These are phyloP conservation scores for Vulpes ferrilata DNA, from an alignment of 2,113 vertebrate genomes.

Conservation along the genomic window DNA sequence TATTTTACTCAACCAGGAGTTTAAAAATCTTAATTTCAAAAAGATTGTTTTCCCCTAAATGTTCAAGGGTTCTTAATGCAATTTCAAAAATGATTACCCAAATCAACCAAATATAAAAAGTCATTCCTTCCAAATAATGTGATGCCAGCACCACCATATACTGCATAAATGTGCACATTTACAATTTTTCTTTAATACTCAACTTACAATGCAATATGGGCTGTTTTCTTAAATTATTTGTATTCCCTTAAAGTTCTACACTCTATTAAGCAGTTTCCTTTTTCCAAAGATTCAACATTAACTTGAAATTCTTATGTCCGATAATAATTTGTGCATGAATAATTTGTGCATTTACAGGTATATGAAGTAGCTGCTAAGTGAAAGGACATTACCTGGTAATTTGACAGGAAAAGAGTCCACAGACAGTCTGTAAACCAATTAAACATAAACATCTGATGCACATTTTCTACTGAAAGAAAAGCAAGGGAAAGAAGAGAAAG, in stretches of 20 bases:
- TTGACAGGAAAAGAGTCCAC: constrained; percentile 86
- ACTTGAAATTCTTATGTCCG: constrained; percentile 67
- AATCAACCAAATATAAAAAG: constrained; percentile 64
- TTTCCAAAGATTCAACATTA: constrained; percentile 62
- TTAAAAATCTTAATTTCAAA: constrained; percentile 37
- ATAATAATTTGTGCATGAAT: constrained; percentile 73
- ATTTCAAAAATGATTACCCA: constrained; percentile 68
- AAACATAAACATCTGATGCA: constrained; percentile 86
- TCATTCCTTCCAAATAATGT: constrained; percentile 47
- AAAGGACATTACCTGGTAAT: constrained; percentile 85
- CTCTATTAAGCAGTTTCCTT: constrained; percentile 56
- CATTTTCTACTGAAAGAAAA: constrained; percentile 87
- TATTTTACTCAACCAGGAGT: constrained; percentile 40
- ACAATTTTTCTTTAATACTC: constrained; percentile 55
- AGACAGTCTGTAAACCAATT: constrained; percentile 86
- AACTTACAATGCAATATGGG: constrained; percentile 53
- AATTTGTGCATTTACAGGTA: constrained; percentile 75
- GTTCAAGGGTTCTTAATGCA: constrained; percentile 42
- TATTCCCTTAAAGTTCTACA: constrained; percentile 59
- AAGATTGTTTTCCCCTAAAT: not conserved
- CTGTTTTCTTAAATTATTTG: constrained; percentile 62
- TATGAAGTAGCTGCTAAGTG: constrained; percentile 82
- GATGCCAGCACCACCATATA: constrained; percentile 9
- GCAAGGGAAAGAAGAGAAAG: constrained; percentile 86
- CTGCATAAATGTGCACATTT: not conserved